These are phyloP conservation scores for Phyto melanocephala DNA, from an alignment of 2,888 invertebrate genomes.

Conservation along the genomic window DNA sequence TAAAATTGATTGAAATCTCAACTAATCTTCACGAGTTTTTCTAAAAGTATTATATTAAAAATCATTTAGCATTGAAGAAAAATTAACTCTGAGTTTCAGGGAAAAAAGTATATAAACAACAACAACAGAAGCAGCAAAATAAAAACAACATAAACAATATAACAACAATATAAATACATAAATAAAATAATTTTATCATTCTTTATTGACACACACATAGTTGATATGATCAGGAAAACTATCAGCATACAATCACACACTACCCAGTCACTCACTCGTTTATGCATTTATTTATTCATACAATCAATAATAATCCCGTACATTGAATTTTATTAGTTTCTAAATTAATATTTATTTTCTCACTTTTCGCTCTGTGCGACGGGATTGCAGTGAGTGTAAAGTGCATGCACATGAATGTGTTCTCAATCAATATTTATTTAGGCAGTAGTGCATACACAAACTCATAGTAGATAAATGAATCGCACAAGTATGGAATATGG, in stretches of 20 bases:
- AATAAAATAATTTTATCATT: neutral
- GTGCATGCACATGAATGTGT: neutral
- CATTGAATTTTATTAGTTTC: conserved; percentile 57
- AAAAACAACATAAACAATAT: neutral
- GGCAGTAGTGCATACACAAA: conserved; percentile 28
- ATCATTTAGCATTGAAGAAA: neutral
- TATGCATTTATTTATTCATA: neutral
- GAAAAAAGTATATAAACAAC: conserved; percentile 14
- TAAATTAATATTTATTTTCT: conserved; percentile 60
- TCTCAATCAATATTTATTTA: conserved; percentile 58
- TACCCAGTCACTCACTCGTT: neutral
- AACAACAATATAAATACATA: neutral
- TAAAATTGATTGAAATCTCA: neutral
- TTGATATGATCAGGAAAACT: conserved; percentile 48
- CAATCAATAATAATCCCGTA: conserved; percentile 22
- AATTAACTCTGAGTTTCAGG: neutral
- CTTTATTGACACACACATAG: neutral
- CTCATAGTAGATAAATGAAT: neutral
- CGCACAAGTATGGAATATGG: neutral
- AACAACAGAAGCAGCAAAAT: neutral
- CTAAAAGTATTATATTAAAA: neutral
- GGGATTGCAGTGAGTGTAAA: neutral
- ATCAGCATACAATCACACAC: neutral
- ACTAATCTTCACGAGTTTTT: neutral
- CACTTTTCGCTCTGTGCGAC: conserved; percentile 6